Evolutionary conservation across 2,888 invertebrate species (phyloP).

Genomic region (Drosophila melanosoma): DNA sequence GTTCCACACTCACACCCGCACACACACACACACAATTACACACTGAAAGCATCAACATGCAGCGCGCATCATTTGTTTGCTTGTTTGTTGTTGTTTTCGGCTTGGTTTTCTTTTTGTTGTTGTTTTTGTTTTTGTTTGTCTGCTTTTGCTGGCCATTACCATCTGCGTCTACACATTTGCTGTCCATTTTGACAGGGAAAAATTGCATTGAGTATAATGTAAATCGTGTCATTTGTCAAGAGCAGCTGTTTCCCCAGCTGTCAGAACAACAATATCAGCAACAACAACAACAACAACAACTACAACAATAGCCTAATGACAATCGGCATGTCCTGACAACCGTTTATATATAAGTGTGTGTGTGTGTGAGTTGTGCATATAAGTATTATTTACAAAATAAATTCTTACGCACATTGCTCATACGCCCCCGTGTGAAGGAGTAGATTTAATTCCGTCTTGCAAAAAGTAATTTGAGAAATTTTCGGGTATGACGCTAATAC

Average conservation of each 20-base stretch:
- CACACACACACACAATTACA: slow-evolving; percentile 1
- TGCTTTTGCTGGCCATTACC: slow-evolving; percentile 57
- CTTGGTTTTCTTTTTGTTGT: slow-evolving; percentile 6
- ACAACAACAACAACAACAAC: slow-evolving; percentile 23
- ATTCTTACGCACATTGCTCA: slow-evolving; percentile 30
- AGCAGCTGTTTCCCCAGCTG: slow-evolving; percentile 68
- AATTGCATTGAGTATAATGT: slow-evolving; percentile 80
- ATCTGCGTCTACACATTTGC: slow-evolving; percentile 75
- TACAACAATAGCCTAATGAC: slow-evolving; percentile 58
- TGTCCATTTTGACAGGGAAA: slow-evolving; percentile 74
- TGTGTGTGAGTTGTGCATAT: slow-evolving; percentile 1
- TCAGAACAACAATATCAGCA: slow-evolving; percentile 25
- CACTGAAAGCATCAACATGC: slow-evolving; percentile 57
- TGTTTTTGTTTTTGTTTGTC: slow-evolving; percentile 21
- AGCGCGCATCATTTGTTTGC: slow-evolving; percentile 72
- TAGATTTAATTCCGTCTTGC: slow-evolving; percentile 69
- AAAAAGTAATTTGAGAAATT: slow-evolving; percentile 71
- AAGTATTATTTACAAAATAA: slow-evolving; percentile 10
- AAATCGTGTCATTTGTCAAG: slow-evolving; percentile 82
- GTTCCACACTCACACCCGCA: slow-evolving; percentile 8
- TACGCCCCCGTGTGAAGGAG: slow-evolving; percentile 36
- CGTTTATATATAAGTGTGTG: slow-evolving; percentile 14
- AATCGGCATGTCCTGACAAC: slow-evolving; percentile 58
- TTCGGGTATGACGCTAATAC: slow-evolving; percentile 40
- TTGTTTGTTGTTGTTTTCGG: slow-evolving; percentile 27